These are phyloP conservation scores for Anolis apletophallus DNA, from an alignment of 2,797 vertebrate genomes.

Conservation along the genomic window DNA sequence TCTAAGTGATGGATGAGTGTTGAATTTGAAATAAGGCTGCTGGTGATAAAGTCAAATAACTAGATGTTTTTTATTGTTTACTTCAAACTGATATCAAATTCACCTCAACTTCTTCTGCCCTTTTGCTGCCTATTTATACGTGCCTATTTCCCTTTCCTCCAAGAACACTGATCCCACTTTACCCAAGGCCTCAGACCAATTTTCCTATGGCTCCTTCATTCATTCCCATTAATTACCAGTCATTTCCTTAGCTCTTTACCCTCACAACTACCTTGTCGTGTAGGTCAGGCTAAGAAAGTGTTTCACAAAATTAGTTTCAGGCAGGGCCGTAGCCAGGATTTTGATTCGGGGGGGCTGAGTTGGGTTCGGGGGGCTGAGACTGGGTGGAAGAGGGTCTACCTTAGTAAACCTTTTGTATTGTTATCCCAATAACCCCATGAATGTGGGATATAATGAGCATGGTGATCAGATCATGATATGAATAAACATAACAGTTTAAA, in stretches of 20 bases:
- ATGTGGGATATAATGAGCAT: too few relatives aligned
- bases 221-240: neutral
- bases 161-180: neutral
- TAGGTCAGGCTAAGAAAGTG: neutral
- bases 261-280: neutral
- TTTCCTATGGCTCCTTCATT: neutral
- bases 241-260: neutral
- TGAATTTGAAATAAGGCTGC: neutral
- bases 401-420: too few relatives aligned
- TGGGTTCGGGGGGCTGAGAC: too few relatives aligned
- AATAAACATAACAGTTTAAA: too few relatives aligned
- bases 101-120: neutral
- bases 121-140: neutral
- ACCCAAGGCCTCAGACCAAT: neutral
- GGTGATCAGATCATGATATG: too few relatives aligned
- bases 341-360: too few relatives aligned
- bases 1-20: neutral
- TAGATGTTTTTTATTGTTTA: neutral
- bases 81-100: constrained; percentile 1
- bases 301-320: neutral
- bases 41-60: neutral
- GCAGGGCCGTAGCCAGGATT: too few relatives aligned
- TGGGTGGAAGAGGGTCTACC: too few relatives aligned
- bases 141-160: neutral
- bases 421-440: too few relatives aligned